Evolutionary conservation across 2,113 vertebrate species (phyloP), one percentile per base, ranked within the genome.

Genomic region (Hemibagrus wyckioides): DNA sequence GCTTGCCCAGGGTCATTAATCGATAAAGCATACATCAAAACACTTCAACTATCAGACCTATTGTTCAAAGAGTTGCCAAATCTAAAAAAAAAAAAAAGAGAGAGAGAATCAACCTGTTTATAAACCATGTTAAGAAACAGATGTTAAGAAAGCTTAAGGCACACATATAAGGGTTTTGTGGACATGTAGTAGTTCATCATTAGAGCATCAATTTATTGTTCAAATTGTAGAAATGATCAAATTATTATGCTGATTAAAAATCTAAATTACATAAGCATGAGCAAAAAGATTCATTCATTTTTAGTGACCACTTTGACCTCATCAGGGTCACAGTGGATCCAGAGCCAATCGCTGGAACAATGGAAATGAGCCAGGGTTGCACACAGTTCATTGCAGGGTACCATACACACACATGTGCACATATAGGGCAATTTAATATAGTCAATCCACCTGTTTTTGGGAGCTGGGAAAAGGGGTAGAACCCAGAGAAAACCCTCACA

Each of bases 21-120:
- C 82, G 48, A 59, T 87, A 83, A 71, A 85, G 11, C 50, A 11
- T 25, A 25, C 2, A 56, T 65, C 52, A 19, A 56, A 87, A 69
- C 36, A 75, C 36, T 87, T 33, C 36, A 36, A 52, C 50, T 71
- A 56, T 81, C 9, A 81, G 25, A 81, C n/a, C 21, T 75, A 50
- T 82, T 41, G 19, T 82, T 59, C 52, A 82, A 75, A 82, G 36
- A 33, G 19, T 59, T 63, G 21, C 8, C 3, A n/a, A 61, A 48
- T 48, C 28, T 41, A 75, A 59, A 59, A 50, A 14, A 48, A n/a
- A n/a, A n/a, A n/a, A n/a, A n/a, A n/a, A n/a, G n/a, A n/a, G n/a
- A n/a, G n/a, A 57, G 21, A 75, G 5, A 73, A 6, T 3, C 25
- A 23, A 39, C 23, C 30, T 6, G 44, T 48, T 48, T 48, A n/a